Conservation (phyloP, 2,797 vertebrate genomes). For the Characodon lateralis region DNA sequence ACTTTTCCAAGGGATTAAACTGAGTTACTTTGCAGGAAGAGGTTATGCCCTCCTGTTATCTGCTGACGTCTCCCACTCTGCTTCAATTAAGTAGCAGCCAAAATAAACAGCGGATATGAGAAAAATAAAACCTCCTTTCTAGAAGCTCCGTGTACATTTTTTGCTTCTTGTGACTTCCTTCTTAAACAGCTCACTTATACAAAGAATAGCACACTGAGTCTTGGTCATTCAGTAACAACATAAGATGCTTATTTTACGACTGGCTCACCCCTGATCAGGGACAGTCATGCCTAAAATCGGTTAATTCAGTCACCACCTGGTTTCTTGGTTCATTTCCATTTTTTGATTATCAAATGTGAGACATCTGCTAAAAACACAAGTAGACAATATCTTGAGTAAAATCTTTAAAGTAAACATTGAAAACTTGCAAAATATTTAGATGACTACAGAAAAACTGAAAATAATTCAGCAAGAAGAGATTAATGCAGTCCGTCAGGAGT, state of each 20-base stretch:
- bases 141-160: not conserved
- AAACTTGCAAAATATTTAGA: not conserved
- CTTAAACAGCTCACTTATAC: too few species aligned
- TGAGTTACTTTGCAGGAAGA: not conserved
- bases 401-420: not conserved
- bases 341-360: not conserved
- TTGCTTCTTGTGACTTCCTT: too few species aligned
- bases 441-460: not conserved
- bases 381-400: not conserved
- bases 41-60: not conserved
- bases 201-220: too few species aligned
- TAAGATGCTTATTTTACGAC: not conserved
- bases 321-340: too few species aligned
- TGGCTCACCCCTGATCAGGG: not conserved
- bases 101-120: not conserved
- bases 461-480: not conserved
- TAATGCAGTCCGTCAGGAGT: not conserved
- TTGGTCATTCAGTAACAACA: not conserved
- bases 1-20: not conserved
- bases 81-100: not conserved
- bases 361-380: not conserved
- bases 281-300: not conserved
- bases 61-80: not conserved
- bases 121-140: not conserved
- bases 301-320: too few species aligned